Base-by-base conservation (phyloP, 1,140 invertebrate species). In the Archivesica marissinica region DNA sequence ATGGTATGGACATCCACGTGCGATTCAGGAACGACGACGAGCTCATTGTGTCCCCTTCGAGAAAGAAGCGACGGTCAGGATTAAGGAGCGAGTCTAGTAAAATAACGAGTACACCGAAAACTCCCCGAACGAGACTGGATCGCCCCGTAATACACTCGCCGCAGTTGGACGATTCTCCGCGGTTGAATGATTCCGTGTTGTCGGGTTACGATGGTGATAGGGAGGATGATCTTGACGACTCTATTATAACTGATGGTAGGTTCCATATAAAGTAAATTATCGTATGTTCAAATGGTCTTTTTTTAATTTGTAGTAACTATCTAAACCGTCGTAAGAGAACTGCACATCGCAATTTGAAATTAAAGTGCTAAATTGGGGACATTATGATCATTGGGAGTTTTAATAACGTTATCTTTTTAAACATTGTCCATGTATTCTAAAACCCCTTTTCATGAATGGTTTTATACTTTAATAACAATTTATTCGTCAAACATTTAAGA, bases 171-270 rank as follows among this genome's bases (percentile, higher is more conserved):
- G 61, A 78, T 6, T 52, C 50, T 13, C 28, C 44, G 15, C 23
- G 68, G 1, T 74, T 89, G 59, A 89, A 92, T 76, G 91, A 92
- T 30, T 90, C 90, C 0, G 66, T 88, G 6, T 75, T 90, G 50
- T 92, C 91, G n/a, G 92, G 91, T 17, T 93, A 93, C 85, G 90
- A 91, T 70, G 92, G 89, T 7, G 92, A 93, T 64, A 76, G 87
- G 33, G 92, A 93, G 78, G 91, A 92, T 81, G 91, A 90, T 28
- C 87, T 70, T 23, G 90, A 89, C 56, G 90, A 90, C 23, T 91
- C 90, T 35, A 75, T 90, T 9, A 91, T 92, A 23, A 82, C 79
- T 54, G 90, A 90, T 84, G 88, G 90, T 91, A 89, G 80, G 85
- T 74, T n/a, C n/a, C n/a, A n/a, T n/a, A n/a, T n/a, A n/a, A n/a